Evolutionary conservation across 2,113 vertebrate genomes (phyloP).

Genomic region (Ciconia boyciana): DNA sequence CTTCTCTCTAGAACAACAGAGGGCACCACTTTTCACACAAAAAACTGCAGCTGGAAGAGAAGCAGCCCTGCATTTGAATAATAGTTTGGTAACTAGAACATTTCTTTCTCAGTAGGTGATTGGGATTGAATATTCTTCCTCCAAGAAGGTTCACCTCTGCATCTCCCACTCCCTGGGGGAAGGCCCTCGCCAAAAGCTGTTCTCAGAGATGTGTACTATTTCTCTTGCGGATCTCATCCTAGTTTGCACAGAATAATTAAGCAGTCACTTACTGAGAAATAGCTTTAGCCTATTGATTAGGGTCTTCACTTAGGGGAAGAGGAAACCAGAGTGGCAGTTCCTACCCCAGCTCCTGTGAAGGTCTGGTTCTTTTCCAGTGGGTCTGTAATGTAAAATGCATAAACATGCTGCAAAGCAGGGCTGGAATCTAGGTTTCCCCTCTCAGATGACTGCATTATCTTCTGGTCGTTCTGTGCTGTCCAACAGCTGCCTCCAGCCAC

Average conservation of each 20-base stretch:
- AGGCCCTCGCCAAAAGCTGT: background rate
- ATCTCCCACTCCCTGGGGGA: background rate
- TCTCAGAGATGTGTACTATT: rapidly evolving
- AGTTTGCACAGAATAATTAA: background rate
- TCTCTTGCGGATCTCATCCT: background rate
- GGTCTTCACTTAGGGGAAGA: background rate
- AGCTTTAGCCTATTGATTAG: background rate
- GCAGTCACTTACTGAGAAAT: background rate
- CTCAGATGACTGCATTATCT: background rate
- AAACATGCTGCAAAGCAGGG: background rate
- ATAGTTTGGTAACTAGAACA: background rate
- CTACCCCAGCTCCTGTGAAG: background rate
- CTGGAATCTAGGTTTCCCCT: background rate
- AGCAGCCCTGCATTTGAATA: background rate
- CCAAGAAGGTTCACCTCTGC: background rate
- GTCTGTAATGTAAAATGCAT: background rate
- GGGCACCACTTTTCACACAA: background rate
- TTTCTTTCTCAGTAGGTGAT: background rate
- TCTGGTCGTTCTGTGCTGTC: background rate
- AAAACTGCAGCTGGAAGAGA: background rate
- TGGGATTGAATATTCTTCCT: background rate
- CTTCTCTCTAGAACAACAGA: slow-evolving; percentile 9
- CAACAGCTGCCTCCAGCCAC: background rate
- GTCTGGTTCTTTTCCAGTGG: background rate
- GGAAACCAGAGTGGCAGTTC: background rate